Conservation (phyloP, 2,797 vertebrate species). For the Podarcis siculus region DNA sequence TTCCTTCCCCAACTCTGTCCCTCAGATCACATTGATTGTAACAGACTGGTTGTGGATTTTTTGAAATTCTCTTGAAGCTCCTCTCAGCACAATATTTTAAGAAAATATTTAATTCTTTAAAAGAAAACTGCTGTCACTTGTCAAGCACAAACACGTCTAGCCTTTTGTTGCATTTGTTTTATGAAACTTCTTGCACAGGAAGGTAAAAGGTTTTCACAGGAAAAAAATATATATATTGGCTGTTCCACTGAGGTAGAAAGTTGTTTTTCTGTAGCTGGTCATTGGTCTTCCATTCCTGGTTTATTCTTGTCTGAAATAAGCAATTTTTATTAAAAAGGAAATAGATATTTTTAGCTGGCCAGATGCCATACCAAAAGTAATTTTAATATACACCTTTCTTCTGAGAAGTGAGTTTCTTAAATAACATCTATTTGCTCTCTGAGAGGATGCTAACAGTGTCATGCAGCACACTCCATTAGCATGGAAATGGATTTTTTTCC, state of each 20-base stretch:
- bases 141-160: constrained; percentile 35
- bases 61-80: constrained; percentile 20
- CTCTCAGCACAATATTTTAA: constrained; percentile 18
- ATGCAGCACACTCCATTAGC: constrained; percentile 66
- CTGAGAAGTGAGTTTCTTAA: constrained; percentile 66
- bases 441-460: constrained; percentile 60
- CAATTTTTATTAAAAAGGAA: constrained; percentile 49
- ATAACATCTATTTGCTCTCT: constrained; percentile 65
- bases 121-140: constrained; percentile 34
- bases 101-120: constrained; percentile 25
- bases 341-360: constrained; percentile 62
- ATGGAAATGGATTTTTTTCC: constrained; percentile 67
- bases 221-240: neutral
- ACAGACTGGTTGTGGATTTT: neutral
- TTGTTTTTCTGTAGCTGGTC: constrained; percentile 39
- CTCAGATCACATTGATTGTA: constrained; percentile 8
- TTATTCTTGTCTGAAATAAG: constrained; percentile 57
- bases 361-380: constrained; percentile 50
- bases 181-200: constrained; percentile 38
- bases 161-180: constrained; percentile 42
- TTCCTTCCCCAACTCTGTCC: neutral
- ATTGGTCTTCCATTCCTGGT: constrained; percentile 25
- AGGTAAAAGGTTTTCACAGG: constrained; percentile 50
- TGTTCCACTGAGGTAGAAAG: constrained; percentile 23
- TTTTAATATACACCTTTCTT: constrained; percentile 69